A percentile compares a stretch with the other conserved stretches of the same genome.
These are phyloP conservation scores for Antheraea assamensis DNA, from an alignment of 2,888 invertebrate genomes.

Conservation along the genomic window DNA sequence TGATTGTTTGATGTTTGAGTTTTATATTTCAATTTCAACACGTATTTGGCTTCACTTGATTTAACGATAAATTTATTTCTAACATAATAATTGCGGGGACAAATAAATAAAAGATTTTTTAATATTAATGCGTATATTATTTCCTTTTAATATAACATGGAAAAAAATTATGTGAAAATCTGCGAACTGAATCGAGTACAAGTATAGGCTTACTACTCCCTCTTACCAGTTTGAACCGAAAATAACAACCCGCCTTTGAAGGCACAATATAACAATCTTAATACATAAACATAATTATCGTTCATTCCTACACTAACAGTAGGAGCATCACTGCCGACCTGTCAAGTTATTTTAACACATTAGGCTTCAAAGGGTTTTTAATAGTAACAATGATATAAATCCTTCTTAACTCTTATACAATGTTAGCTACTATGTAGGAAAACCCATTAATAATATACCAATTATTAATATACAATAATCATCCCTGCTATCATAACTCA, in stretches of 20 bases:
- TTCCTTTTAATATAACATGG: conserved; percentile 76
- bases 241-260: conserved; percentile 60
- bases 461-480: conserved; percentile 57
- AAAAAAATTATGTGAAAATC: conserved; percentile 76
- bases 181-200: conserved; percentile 69
- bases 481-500: conserved; percentile 58
- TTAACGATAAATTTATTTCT: background rate
- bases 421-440: conserved; percentile 19
- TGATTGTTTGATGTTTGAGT: too few species aligned
- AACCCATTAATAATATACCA: conserved; percentile 27
- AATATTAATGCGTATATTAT: conserved; percentile 78
- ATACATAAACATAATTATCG: conserved; percentile 50
- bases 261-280: conserved; percentile 62
- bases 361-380: conserved; percentile 18
- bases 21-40: too few species aligned
- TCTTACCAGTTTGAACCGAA: conserved; percentile 49
- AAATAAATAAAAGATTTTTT: conserved; percentile 49
- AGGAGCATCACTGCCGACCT: conserved; percentile 51
- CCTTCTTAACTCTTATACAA: background rate
- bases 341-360: conserved; percentile 18
- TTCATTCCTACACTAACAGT: conserved; percentile 53
- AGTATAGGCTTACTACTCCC: conserved; percentile 58
- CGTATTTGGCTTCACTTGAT: too few species aligned
- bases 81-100: background rate
- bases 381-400: conserved; percentile 27